These are phyloP conservation scores for Metopolophium dirhodum DNA, from an alignment of 1,140 invertebrate genomes.

Conservation along the genomic window DNA sequence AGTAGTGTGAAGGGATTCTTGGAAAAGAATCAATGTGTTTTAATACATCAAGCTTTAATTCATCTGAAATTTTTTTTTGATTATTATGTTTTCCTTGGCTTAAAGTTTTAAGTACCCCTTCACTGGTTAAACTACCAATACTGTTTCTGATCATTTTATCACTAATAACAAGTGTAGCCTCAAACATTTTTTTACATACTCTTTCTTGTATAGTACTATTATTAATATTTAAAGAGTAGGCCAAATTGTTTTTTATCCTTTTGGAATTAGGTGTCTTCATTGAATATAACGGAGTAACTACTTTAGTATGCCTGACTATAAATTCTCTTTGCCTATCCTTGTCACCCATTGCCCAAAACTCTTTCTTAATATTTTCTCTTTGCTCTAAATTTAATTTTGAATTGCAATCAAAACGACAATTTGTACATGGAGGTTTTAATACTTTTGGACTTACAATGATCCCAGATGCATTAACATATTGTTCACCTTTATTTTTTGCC, in stretches of 20 bases:
- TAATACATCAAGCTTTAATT: constrained; percentile 52
- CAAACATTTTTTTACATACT: constrained; percentile 51
- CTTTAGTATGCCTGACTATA: not conserved
- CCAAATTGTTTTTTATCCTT: constrained; percentile 23
- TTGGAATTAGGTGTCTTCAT: not conserved
- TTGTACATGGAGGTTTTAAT: constrained; percentile 38
- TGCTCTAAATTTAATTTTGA: constrained; percentile 14
- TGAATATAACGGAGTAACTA: not conserved
- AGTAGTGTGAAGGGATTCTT: constrained; percentile 57
- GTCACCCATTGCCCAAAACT: constrained; percentile 35
- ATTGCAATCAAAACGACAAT: constrained; percentile 10
- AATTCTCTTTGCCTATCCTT: not conserved
- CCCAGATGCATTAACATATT: not conserved
- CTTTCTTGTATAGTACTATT: not conserved
- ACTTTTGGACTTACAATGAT: not conserved
- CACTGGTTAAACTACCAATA: not conserved
- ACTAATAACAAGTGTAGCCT: constrained; percentile 39
- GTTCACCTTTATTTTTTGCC: not conserved
- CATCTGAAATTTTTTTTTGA: constrained; percentile 37
- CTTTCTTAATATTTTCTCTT: not conserved
- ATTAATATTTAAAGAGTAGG: not conserved
- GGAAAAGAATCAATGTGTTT: constrained; percentile 59
- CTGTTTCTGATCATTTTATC: constrained; percentile 32
- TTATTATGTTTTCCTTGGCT: constrained; percentile 57
- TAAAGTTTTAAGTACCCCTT: not conserved